Conservation (phyloP, 2,113 vertebrate genomes). For the Potamarius usumacintae region DNA sequence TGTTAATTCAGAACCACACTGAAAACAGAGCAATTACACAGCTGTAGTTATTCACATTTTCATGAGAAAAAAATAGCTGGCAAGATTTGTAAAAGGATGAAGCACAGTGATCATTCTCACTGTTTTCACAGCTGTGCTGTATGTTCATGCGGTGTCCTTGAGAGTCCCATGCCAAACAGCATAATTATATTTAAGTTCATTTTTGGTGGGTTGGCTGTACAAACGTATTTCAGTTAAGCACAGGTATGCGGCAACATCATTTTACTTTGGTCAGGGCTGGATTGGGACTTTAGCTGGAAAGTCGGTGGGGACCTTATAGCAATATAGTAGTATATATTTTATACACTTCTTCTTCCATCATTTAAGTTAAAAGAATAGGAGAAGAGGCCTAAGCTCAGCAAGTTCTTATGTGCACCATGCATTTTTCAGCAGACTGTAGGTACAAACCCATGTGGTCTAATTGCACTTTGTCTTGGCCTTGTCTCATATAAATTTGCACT, state of each 20-base stretch:
- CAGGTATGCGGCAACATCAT: neutral
- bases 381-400: slow-evolving; percentile 7
- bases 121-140: slow-evolving; percentile 11
- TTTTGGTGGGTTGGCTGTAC: neutral
- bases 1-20: neutral
- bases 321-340: neutral
- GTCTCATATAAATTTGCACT: neutral
- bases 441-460: neutral
- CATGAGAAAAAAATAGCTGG: neutral
- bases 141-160: slow-evolving; percentile 6
- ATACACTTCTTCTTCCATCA: neutral
- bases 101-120: neutral
- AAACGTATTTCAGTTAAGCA: neutral
- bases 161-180: neutral
- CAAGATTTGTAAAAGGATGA: neutral
- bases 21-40: slow-evolving; percentile 4
- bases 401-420: neutral
- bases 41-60: neutral
- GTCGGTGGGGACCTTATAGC: neutral
- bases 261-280: neutral
- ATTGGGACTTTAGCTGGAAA: neutral
- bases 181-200: neutral
- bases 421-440: neutral
- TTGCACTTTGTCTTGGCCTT: neutral
- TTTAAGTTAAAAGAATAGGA: neutral